Evolutionary conservation across 2,888 invertebrate genomes (phyloP).

Genomic region (Eristalis intricaria): DNA sequence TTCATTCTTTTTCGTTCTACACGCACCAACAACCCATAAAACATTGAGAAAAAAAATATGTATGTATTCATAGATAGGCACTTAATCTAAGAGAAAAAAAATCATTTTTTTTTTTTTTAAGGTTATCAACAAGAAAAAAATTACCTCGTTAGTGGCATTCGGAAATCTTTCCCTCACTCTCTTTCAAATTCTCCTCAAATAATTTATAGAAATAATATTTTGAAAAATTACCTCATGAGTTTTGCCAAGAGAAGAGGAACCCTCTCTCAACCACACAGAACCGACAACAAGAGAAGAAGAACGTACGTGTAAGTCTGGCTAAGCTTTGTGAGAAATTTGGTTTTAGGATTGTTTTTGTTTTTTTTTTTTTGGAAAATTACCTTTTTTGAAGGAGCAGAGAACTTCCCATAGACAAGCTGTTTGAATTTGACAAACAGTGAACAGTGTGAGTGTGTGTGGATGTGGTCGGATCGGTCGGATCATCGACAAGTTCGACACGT

Average conservation of each 20-base stretch:
- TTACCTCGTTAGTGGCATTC: constrained; percentile 64
- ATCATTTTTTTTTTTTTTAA: constrained; percentile 2
- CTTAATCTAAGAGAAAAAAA: constrained; percentile 65
- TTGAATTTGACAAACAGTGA: constrained; percentile 37
- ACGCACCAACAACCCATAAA: constrained; percentile 60
- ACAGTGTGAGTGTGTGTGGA: neutral
- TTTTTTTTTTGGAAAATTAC: constrained; percentile 56
- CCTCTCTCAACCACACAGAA: constrained; percentile 52
- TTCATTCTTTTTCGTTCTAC: constrained; percentile 26
- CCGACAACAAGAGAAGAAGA: constrained; percentile 53
- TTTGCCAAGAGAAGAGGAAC: constrained; percentile 29
- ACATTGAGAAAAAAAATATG: constrained; percentile 5
- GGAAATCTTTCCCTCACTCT: constrained; percentile 41
- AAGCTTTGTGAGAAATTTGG: constrained; percentile 29
- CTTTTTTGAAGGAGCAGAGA: constrained; percentile 52
- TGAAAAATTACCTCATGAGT: constrained; percentile 61
- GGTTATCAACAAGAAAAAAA: constrained; percentile 63
- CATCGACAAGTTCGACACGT: constrained; percentile 38
- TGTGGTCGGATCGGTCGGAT: constrained; percentile 28
- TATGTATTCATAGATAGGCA: constrained; percentile 18
- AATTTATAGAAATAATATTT: constrained; percentile 18
- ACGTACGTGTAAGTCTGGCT: constrained; percentile 47
- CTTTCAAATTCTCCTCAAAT: constrained; percentile 17
- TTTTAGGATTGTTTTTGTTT: neutral
- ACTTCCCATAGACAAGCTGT: constrained; percentile 21